Conservation (phyloP, 1,140 invertebrate species). For the Drosophila pachea region DNA sequence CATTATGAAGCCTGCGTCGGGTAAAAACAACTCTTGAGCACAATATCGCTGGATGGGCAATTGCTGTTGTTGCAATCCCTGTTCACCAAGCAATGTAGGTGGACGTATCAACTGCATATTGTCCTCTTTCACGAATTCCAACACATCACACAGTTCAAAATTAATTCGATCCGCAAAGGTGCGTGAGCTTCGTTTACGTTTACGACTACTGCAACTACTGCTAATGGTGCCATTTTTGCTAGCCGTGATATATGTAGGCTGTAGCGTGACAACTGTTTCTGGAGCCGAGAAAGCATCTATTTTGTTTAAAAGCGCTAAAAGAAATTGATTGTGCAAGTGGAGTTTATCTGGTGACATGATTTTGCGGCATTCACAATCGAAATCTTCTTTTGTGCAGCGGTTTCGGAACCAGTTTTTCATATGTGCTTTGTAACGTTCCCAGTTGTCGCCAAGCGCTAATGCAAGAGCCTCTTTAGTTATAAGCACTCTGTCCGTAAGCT, state of each 20-base stretch:
- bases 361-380: conserved; percentile 86
- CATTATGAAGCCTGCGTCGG: conserved; percentile 87
- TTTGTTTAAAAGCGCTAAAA: conserved; percentile 88
- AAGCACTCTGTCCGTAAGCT: conserved; percentile 64
- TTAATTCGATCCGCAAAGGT: conserved; percentile 83
- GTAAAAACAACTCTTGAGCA: conserved; percentile 85
- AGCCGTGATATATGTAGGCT: conserved; percentile 49
- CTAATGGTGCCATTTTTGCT: conserved; percentile 68
- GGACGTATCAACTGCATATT: conserved; percentile 69
- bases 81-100: conserved; percentile 41
- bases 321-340: conserved; percentile 90
- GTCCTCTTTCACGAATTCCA: conserved; percentile 80
- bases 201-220: conserved; percentile 79
- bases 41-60: conserved; percentile 80
- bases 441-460: conserved; percentile 83
- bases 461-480: conserved; percentile 82
- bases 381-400: conserved; percentile 89
- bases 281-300: conserved; percentile 83
- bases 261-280: conserved; percentile 55
- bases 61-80: conserved; percentile 58
- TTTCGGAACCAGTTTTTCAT: conserved; percentile 87
- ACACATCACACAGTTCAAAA: conserved; percentile 82
- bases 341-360: conserved; percentile 85
- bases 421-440: conserved; percentile 83
- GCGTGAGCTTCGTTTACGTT: conserved; percentile 81